A percentile compares a stretch with the other conserved stretches of the same genome.
These are phyloP conservation scores for Xenus cinereus DNA, from an alignment of 2,113 vertebrate species.

Conservation along the genomic window DNA sequence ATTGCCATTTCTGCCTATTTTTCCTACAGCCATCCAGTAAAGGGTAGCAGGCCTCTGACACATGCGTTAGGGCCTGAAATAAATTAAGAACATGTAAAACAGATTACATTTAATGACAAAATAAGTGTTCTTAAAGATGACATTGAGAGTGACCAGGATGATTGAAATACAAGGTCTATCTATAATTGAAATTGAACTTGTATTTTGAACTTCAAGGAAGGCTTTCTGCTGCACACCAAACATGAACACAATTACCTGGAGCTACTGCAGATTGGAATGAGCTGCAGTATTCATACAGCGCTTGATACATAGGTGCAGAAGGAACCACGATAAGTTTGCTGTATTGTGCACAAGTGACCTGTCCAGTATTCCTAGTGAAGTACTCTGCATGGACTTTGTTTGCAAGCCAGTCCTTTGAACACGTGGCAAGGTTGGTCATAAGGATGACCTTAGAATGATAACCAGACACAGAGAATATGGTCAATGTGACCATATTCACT, in stretches of 20 bases:
- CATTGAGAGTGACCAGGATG: background rate
- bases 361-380: background rate
- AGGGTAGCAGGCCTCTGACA: slow-evolving; percentile 89
- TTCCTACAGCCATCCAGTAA: slow-evolving; percentile 91
- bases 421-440: background rate
- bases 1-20: slow-evolving; percentile 93
- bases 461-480: background rate
- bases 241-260: background rate
- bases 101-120: background rate
- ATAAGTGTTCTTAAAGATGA: background rate
- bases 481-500: background rate
- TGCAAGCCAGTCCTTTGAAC: background rate
- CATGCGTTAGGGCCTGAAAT: slow-evolving; percentile 82
- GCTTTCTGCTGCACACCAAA: background rate
- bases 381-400: background rate
- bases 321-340: background rate
- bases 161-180: background rate
- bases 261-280: background rate
- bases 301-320: background rate
- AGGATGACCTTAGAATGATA: background rate
- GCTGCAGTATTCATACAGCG: background rate
- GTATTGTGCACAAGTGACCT: background rate
- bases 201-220: background rate
- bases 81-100: background rate
- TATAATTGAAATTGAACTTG: background rate